Evolutionary conservation across 2,797 vertebrate species (phyloP).

Genomic region (Lophura swinhoii): DNA sequence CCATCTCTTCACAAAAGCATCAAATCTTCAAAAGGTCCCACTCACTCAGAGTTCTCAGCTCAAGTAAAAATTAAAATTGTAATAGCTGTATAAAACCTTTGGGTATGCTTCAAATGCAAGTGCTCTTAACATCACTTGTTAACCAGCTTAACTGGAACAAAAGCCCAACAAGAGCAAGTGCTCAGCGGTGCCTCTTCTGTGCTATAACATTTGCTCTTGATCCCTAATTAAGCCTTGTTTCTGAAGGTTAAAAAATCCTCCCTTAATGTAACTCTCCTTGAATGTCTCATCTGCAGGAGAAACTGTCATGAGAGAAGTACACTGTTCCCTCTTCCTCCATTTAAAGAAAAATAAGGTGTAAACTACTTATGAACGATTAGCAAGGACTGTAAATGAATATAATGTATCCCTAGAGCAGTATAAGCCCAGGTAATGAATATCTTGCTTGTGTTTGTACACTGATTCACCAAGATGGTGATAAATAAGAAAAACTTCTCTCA

Average conservation of each 20-base stretch:
- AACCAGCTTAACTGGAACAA: conserved; percentile 70
- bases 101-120: conserved; percentile 35
- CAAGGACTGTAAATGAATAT: background rate
- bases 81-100: conserved; percentile 64
- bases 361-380: conserved; percentile 7
- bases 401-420: background rate
- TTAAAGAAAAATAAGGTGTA: background rate
- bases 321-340: background rate
- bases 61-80: conserved; percentile 64
- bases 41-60: conserved; percentile 54
- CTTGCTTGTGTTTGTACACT: background rate
- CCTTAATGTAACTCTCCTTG: conserved; percentile 32
- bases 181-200: conserved; percentile 48
- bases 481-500: background rate
- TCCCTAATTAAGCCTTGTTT: conserved; percentile 62
- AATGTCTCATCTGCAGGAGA: conserved; percentile 44
- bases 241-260: conserved; percentile 61
- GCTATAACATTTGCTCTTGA: conserved; percentile 59
- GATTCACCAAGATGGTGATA: background rate
- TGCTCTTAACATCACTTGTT: conserved; percentile 40
- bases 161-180: background rate
- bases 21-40: conserved; percentile 57
- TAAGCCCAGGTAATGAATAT: background rate
- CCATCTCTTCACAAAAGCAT: conserved; percentile 44
- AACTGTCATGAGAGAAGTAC: background rate